These are phyloP conservation scores for Erannis defoliaria DNA, from an alignment of 2,888 invertebrate genomes.

Conservation along the genomic window DNA sequence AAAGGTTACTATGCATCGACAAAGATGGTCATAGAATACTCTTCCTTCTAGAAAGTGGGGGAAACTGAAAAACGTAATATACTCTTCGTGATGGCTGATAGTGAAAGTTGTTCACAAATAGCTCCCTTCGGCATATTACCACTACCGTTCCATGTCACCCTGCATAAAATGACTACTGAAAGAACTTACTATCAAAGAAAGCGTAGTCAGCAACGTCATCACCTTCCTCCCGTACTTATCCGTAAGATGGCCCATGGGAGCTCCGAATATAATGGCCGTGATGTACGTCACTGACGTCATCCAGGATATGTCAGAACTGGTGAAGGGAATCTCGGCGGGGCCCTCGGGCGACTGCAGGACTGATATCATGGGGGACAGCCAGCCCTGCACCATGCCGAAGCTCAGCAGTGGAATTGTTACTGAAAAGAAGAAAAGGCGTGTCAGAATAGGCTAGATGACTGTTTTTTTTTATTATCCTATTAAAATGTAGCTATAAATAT, in stretches of 20 bases:
- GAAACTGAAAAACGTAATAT: no score
- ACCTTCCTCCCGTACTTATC: slow-evolving; percentile 76
- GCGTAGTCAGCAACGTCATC: slow-evolving; percentile 75
- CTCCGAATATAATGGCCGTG: slow-evolving; percentile 77
- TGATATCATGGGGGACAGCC: slow-evolving; percentile 81
- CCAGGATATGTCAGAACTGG: slow-evolving; percentile 75
- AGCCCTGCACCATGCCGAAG: slow-evolving; percentile 82
- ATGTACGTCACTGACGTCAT: slow-evolving; percentile 80
- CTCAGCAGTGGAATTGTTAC: slow-evolving; percentile 78
- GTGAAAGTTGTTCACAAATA: no score
- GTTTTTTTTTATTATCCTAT: not conserved
- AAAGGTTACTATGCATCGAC: no score
- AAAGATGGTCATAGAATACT: no score
- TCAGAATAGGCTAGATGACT: not conserved
- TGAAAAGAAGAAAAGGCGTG: slow-evolving; percentile 44
- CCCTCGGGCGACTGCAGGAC: slow-evolving; percentile 70
- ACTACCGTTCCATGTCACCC: no score
- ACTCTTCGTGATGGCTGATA: no score
- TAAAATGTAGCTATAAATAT: no score
- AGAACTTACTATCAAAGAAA: slow-evolving; percentile 77
- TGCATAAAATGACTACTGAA: not conserved
- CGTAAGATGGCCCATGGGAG: slow-evolving; percentile 79
- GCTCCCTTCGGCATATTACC: no score
- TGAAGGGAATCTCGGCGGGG: slow-evolving; percentile 68
- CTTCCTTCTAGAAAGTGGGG: no score